Conservation (phyloP, 2,797 vertebrate species). For the Coregonus sp. region DNA sequence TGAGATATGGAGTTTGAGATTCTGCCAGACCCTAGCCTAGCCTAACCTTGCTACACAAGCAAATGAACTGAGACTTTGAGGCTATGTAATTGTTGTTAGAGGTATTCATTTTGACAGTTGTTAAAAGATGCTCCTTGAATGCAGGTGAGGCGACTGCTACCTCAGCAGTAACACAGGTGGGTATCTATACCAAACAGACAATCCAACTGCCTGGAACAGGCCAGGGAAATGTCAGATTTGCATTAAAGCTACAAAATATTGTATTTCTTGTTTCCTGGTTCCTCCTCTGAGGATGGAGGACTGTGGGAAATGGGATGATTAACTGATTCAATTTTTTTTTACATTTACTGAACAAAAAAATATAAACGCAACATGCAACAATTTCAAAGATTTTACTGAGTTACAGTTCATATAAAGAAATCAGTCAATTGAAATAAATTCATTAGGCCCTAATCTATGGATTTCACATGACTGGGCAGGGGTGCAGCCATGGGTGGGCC, state of each 20-base stretch:
- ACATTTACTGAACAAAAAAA: too few species aligned
- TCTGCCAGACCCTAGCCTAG: slow-evolving; percentile 29
- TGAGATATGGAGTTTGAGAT: slow-evolving; percentile 41
- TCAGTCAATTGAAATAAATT: too few species aligned
- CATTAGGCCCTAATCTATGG: too few species aligned
- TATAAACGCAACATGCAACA: too few species aligned
- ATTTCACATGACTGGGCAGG: too few species aligned
- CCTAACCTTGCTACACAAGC: slow-evolving; percentile 30
- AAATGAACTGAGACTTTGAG: slow-evolving; percentile 42
- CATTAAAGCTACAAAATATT: slow-evolving; percentile 71
- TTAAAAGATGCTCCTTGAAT: slow-evolving; percentile 45
- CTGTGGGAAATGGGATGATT: slow-evolving; percentile 34
- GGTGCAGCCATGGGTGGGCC: too few species aligned
- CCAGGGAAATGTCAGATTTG: slow-evolving; percentile 72
- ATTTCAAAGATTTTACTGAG: too few species aligned
- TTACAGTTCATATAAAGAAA: too few species aligned
- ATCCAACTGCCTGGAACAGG: slow-evolving; percentile 47
- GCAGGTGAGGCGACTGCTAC: slow-evolving; percentile 53
- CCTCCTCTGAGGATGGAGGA: slow-evolving; percentile 37
- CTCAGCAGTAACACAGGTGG: slow-evolving; percentile 60
- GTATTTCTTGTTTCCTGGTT: slow-evolving; percentile 59
- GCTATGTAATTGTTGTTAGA: slow-evolving; percentile 52
- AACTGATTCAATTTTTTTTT: slow-evolving; percentile 47
- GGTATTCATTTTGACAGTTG: slow-evolving; percentile 62
- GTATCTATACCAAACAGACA: slow-evolving; percentile 71